Percentiles rank a stretch among this genome's conserved stretches.
phyloP scores from a whole-genome alignment of 2,113 vertebrate genomes.

The Garra rufa region DNA sequence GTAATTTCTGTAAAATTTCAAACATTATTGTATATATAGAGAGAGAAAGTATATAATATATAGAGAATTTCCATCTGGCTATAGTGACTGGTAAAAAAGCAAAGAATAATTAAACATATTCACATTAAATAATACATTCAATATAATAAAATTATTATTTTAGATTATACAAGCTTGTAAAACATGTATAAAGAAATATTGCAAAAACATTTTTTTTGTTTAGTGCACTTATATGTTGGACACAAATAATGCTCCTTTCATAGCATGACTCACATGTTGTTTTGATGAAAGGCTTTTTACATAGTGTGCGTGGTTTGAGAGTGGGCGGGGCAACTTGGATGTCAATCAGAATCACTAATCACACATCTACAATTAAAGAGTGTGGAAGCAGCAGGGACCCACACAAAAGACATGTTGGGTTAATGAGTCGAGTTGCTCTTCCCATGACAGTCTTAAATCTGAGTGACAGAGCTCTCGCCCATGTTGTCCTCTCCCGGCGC shows the following conservation, averaged over 20 bases:
- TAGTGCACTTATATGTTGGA: background rate
- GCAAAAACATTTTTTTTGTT: background rate
- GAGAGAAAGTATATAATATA: too few relatives aligned
- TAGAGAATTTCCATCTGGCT: too few relatives aligned
- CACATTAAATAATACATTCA: too few relatives aligned
- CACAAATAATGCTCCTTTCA: background rate
- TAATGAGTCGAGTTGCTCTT: constrained; percentile 35
- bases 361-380: constrained; percentile 17
- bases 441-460: background rate
- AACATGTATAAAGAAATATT: background rate
- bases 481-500: background rate
- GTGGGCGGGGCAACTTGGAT: background rate
- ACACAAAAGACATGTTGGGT: constrained; percentile 16
- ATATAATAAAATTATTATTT: background rate
- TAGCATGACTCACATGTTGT: background rate
- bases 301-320: background rate
- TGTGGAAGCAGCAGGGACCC: background rate
- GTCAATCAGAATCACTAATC: constrained; percentile 21
- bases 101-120: too few relatives aligned
- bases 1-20: too few relatives aligned
- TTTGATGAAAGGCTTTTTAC: background rate
- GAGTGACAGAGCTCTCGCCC: background rate
- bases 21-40: too few relatives aligned
- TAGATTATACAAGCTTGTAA: background rate
- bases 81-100: background rate